Evolutionary conservation across 1,140 invertebrate genomes (phyloP).

Genomic region (Monomorium pharaonis): DNA sequence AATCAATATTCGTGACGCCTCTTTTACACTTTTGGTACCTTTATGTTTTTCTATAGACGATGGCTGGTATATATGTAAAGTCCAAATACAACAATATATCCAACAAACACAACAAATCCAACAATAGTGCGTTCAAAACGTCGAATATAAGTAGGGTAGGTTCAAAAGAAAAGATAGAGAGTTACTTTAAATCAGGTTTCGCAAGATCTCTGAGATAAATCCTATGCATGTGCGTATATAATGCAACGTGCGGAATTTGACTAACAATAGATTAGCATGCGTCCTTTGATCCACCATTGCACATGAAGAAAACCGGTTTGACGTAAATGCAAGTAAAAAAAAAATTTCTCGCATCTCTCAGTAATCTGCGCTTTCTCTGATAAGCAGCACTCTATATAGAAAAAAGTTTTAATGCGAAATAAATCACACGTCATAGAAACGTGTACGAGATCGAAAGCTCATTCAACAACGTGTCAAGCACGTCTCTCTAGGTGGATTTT

Average conservation of each 20-base stretch:
- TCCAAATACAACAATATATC: not conserved
- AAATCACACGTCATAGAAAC: not conserved
- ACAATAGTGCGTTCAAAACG: not conserved
- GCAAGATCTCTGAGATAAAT: not conserved
- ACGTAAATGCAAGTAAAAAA: not conserved
- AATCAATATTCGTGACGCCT: not conserved
- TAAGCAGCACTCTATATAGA: constrained; percentile 8
- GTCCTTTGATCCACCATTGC: not conserved
- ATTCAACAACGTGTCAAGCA: not conserved
- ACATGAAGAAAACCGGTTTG: not conserved
- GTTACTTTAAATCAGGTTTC: constrained; percentile 41
- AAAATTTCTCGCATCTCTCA: constrained; percentile 3
- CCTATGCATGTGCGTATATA: no score
- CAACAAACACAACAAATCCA: no score
- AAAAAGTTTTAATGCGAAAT: constrained; percentile 3
- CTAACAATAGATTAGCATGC: constrained; percentile 30
- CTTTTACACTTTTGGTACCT: not conserved
- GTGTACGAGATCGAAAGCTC: not conserved
- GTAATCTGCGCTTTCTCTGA: not conserved
- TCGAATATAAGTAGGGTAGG: not conserved
- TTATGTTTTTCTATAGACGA: not conserved
- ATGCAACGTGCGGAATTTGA: constrained; percentile 22
- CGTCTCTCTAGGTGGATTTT: not conserved
- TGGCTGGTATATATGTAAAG: no score
- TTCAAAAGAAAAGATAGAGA: not conserved